Percentiles rank a stretch among this genome's conserved stretches.
Evolutionary conservation across 2,797 vertebrate genomes (phyloP).

Genomic region (Lutjanus argentimaculatus): DNA sequence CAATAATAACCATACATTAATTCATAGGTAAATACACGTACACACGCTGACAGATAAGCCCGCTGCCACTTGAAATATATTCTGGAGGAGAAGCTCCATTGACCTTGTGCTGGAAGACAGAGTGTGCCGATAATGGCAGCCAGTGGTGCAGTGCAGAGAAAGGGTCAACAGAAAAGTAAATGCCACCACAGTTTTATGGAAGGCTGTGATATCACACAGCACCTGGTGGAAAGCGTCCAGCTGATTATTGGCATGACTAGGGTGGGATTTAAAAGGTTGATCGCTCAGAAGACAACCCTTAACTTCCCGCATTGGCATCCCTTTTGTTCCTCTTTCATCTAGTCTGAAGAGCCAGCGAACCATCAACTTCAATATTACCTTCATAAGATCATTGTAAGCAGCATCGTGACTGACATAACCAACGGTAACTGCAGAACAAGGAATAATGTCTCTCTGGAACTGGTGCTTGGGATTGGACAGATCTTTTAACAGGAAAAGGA

Average conservation of each 20-base stretch:
- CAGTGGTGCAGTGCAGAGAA: conserved; percentile 43
- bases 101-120: conserved; percentile 67
- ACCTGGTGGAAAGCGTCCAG: conserved; percentile 49
- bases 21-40: conserved; percentile 44
- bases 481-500: conserved; percentile 21
- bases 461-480: conserved; percentile 20
- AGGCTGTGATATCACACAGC: conserved; percentile 42
- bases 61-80: conserved; percentile 56
- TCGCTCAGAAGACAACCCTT: conserved; percentile 45
- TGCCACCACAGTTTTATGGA: conserved; percentile 54
- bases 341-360: conserved; percentile 26
- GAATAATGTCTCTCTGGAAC: conserved; percentile 20
- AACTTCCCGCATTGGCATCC: conserved; percentile 25
- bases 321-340: conserved; percentile 24
- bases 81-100: conserved; percentile 53
- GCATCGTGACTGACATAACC: conserved; percentile 26
- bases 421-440: conserved; percentile 16
- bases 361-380: conserved; percentile 18
- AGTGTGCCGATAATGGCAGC: conserved; percentile 45
- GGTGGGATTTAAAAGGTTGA: conserved; percentile 56
- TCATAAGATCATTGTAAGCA: conserved; percentile 30
- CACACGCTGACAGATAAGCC: conserved; percentile 53
- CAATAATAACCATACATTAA: conserved; percentile 60
- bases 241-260: conserved; percentile 41
- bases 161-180: conserved; percentile 62